Conservation (phyloP, 2,888 invertebrate species). For the Rambutsinella grinnellia region DNA sequence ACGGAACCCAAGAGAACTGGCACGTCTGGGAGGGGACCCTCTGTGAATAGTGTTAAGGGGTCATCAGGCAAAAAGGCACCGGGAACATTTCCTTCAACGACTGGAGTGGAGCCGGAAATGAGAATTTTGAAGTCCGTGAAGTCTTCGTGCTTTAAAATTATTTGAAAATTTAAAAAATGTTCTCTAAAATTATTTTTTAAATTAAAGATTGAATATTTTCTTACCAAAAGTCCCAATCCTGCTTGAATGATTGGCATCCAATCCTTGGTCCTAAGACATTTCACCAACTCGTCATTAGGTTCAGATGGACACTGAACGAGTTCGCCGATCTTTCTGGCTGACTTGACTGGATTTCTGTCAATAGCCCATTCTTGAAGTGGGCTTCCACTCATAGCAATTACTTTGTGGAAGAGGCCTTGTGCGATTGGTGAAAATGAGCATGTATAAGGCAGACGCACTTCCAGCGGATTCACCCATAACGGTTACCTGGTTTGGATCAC, state of each 20-base stretch:
- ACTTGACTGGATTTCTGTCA: conserved; percentile 31
- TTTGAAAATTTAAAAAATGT: neutral
- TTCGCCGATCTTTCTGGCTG: conserved; percentile 15
- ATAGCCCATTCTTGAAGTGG: conserved; percentile 58
- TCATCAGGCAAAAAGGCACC: conserved; percentile 57
- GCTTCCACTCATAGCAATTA: conserved; percentile 50
- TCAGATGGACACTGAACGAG: conserved; percentile 26
- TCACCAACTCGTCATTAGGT: neutral
- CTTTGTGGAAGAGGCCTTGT: conserved; percentile 42
- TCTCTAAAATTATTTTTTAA: neutral
- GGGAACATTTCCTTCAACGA: conserved; percentile 50
- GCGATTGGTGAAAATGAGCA: conserved; percentile 54
- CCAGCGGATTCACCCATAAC: conserved; percentile 30
- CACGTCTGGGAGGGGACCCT: conserved; percentile 40
- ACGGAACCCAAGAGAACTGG: conserved; percentile 52
- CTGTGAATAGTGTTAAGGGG: conserved; percentile 41
- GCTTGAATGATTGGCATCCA: conserved; percentile 18
- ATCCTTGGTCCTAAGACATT: conserved; percentile 14
- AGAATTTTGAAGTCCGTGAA: conserved; percentile 26
- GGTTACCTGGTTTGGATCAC: conserved; percentile 15
- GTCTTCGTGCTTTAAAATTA: conserved; percentile 22
- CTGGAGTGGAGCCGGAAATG: conserved; percentile 39
- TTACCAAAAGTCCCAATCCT: conserved; percentile 31
- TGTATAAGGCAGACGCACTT: conserved; percentile 26
- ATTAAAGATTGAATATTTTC: neutral